Evolutionary conservation across 2,797 vertebrate genomes (phyloP).

Genomic region (Perodicticus potto): DNA sequence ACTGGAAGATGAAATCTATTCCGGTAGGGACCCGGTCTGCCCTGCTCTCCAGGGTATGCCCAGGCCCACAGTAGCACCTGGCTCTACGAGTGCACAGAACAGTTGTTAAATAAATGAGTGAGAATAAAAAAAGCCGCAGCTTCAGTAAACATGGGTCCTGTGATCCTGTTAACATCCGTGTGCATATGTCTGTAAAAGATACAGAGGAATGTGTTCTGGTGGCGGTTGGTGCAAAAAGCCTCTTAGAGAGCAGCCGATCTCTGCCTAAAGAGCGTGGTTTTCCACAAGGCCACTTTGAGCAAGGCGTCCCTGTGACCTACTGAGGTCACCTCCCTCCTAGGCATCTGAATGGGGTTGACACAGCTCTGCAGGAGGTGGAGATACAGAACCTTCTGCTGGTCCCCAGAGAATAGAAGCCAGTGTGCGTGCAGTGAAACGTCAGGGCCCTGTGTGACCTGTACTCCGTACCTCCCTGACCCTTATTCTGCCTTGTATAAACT

Average conservation of each 20-base stretch:
- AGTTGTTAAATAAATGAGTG: background rate
- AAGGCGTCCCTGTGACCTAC: background rate
- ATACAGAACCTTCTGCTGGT: background rate
- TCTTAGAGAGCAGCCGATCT: background rate
- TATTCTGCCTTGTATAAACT: background rate
- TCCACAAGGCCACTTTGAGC: background rate
- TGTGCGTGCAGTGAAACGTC: rapidly evolving
- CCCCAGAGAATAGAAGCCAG: background rate
- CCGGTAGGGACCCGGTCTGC: no score
- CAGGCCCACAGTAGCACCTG: background rate
- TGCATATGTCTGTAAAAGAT: background rate
- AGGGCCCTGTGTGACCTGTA: rapidly evolving
- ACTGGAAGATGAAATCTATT: background rate
- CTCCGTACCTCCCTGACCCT: background rate
- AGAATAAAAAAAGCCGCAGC: background rate
- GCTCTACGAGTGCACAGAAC: background rate
- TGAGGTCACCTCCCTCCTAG: background rate
- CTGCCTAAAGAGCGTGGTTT: background rate
- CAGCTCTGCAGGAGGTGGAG: background rate
- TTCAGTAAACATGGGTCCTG: rapidly evolving
- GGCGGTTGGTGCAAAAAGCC: background rate
- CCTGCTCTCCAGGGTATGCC: background rate
- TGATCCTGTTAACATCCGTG: background rate
- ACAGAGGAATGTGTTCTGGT: background rate
- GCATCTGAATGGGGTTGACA: background rate